Evolutionary conservation across 2,888 invertebrate genomes (phyloP).

Genomic region (Trichogramma dendrolimi): DNA sequence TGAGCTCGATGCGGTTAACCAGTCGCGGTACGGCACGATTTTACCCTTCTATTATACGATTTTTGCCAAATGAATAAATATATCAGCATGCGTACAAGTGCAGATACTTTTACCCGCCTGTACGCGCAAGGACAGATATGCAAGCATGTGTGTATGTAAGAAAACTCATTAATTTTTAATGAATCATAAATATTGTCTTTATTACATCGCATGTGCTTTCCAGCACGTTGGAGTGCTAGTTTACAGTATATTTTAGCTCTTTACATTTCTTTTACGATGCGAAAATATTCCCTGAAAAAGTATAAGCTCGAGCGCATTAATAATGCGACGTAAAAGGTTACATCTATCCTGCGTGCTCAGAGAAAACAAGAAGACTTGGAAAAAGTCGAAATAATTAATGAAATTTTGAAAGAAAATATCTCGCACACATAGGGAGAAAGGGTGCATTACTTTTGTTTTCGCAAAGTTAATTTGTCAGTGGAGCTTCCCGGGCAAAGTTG

Average conservation of each 20-base stretch:
- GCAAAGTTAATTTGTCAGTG: too few relatives aligned
- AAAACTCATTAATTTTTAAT: slow-evolving; percentile 24
- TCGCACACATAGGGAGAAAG: too few relatives aligned
- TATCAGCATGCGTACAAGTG: slow-evolving; percentile 8
- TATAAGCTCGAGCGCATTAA: not conserved
- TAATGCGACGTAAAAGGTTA: too few relatives aligned
- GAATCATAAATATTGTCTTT: slow-evolving; percentile 24
- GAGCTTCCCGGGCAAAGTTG: too few relatives aligned
- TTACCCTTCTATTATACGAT: slow-evolving; percentile 12
- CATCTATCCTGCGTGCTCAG: too few relatives aligned
- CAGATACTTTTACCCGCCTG: slow-evolving; percentile 11
- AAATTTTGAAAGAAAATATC: too few relatives aligned
- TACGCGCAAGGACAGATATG: slow-evolving; percentile 6
- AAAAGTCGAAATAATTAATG: too few relatives aligned
- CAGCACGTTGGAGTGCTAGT: slow-evolving; percentile 1
- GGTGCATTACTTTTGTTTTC: too few relatives aligned
- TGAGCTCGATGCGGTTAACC: slow-evolving; percentile 19
- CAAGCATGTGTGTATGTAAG: slow-evolving; percentile 9
- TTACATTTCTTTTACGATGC: not conserved
- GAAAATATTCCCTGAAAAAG: not conserved
- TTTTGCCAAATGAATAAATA: not conserved
- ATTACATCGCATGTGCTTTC: slow-evolving; percentile 5
- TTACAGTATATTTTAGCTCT: not conserved
- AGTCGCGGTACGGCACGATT: not conserved
- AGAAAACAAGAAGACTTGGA: too few relatives aligned